Percentiles rank a stretch among this genome's conserved stretches.
Conservation (phyloP, 2,113 vertebrate genomes). For the Dipodomys ordii region DNA sequence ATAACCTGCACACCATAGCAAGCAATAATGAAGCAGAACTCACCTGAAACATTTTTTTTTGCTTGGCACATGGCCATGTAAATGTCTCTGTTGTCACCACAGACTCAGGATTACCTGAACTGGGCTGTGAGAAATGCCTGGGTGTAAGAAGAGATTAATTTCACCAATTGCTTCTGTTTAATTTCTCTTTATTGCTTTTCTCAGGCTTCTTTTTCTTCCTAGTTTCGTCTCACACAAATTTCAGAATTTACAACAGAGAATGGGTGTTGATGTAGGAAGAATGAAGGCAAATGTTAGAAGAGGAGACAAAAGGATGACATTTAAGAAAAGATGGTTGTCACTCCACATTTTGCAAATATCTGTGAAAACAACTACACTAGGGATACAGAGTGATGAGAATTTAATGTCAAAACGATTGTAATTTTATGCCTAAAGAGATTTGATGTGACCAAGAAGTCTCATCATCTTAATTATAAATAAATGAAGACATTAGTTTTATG, state of each 20-base stretch:
- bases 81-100: rapidly evolving
- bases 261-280: background rate
- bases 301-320: background rate
- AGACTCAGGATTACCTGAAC: background rate
- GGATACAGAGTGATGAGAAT: slow-evolving; percentile 58
- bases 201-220: background rate
- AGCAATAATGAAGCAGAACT: too few species aligned
- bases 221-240: background rate
- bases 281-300: background rate
- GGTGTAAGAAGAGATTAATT: background rate
- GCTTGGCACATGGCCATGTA: rapidly evolving
- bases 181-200: background rate
- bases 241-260: background rate
- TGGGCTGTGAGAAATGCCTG: background rate
- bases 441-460: slow-evolving; percentile 45
- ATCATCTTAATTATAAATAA: slow-evolving; percentile 69
- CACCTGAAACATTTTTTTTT: background rate
- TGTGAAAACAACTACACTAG: slow-evolving; percentile 34
- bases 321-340: background rate
- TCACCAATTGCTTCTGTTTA: background rate
- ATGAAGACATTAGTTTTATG: background rate
- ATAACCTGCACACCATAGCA: background rate
- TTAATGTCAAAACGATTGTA: slow-evolving; percentile 77
- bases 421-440: slow-evolving; percentile 71
- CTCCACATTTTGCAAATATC: slow-evolving; percentile 34